phyloP scores from a whole-genome alignment of 2,113 vertebrate species.

The Sander lucioperca region DNA sequence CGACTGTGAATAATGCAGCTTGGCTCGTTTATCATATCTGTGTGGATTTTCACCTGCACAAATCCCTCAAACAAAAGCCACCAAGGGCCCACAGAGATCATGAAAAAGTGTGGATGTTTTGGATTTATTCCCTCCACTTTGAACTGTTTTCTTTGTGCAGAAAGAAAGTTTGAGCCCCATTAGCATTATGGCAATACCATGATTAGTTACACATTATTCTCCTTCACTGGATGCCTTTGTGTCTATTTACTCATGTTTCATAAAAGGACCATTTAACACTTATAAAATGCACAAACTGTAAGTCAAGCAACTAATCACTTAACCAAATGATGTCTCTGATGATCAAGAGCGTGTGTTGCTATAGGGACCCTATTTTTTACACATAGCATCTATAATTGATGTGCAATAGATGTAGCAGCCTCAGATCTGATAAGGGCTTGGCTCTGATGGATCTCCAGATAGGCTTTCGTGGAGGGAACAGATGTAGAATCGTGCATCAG shows the following conservation, averaged over 20 bases:
- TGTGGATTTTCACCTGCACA: conserved; percentile 35
- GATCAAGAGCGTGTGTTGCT: conserved; percentile 58
- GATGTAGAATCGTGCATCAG: conserved; percentile 77
- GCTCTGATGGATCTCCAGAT: conserved; percentile 78
- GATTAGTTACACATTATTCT: conserved; percentile 36
- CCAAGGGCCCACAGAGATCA: not conserved
- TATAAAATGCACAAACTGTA: conserved; percentile 38
- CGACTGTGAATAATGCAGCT: conserved; percentile 9
- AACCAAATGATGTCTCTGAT: conserved; percentile 69
- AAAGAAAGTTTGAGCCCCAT: conserved; percentile 44
- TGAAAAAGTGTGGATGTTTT: not conserved
- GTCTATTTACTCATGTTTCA: conserved; percentile 46
- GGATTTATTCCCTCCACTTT: conserved; percentile 34
- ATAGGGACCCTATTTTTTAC: conserved; percentile 69
- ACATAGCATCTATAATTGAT: conserved; percentile 78
- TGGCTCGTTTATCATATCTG: conserved; percentile 56
- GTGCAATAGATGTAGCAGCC: conserved; percentile 61
- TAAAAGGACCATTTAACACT: conserved; percentile 66
- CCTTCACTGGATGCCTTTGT: conserved; percentile 24
- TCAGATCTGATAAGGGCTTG: conserved; percentile 72
- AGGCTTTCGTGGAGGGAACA: conserved; percentile 73
- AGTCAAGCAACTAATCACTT: conserved; percentile 68
- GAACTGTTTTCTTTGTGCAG: conserved; percentile 1
- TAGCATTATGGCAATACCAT: conserved; percentile 39
- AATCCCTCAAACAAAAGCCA: conserved; percentile 5